These are phyloP conservation scores for Zaprionus davidi DNA, from an alignment of 1,140 invertebrate species.

Conservation along the genomic window DNA sequence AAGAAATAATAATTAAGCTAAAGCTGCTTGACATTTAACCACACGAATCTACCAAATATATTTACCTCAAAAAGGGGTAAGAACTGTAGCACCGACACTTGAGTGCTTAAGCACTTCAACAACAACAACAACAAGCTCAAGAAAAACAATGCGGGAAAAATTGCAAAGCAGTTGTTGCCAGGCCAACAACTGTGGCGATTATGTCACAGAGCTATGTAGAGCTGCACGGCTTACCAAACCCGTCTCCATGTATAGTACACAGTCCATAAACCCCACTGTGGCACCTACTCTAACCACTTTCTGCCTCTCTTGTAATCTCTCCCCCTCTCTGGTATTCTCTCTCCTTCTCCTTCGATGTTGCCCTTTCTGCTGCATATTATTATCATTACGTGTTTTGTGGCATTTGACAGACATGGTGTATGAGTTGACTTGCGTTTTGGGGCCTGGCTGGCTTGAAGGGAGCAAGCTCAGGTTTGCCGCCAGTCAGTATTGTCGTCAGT, in stretches of 20 bases:
- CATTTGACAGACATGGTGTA: conserved; percentile 35
- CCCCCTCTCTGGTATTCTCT: not conserved
- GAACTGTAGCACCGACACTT: conserved; percentile 10
- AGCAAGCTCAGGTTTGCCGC: conserved; percentile 1
- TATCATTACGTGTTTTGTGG: conserved; percentile 70
- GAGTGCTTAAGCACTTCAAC: not conserved
- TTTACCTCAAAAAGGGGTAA: not conserved
- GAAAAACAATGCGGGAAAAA: conserved; percentile 8
- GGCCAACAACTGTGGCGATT: conserved; percentile 76
- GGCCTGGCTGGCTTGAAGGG: conserved; percentile 1
- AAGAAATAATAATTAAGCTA: not conserved
- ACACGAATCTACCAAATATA: not conserved
- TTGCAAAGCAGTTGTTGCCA: conserved; percentile 68
- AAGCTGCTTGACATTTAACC: not conserved
- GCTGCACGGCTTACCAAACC: conserved; percentile 41
- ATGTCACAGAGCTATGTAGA: conserved; percentile 57
- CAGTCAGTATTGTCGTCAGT: conserved; percentile 9
- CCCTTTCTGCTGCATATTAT: conserved; percentile 46
- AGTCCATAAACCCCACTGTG: conserved; percentile 7
- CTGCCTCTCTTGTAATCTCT: not conserved
- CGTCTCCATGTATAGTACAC: conserved; percentile 13
- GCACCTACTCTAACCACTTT: not conserved
- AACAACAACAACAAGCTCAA: not conserved
- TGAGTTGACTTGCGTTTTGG: conserved; percentile 30
- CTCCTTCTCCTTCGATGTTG: not conserved